Evolutionary conservation across 2,113 vertebrate species (phyloP).

Genomic region (Platysternon megacephalum): DNA sequence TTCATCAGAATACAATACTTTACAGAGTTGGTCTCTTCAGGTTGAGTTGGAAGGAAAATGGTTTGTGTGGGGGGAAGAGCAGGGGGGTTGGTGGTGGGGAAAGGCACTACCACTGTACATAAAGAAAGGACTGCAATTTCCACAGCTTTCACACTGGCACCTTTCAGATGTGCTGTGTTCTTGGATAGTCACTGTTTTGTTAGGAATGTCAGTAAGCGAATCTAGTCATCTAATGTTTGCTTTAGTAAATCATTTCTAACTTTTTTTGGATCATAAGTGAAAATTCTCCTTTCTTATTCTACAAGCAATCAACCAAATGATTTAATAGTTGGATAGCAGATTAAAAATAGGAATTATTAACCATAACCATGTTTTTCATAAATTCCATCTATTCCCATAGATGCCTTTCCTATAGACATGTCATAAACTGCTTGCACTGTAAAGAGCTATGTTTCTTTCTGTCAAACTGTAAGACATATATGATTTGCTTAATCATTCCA

Average conservation of each 20-base stretch:
- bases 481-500: not conserved
- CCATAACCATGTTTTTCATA: not conserved
- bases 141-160: not conserved
- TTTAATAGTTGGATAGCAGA: not conserved
- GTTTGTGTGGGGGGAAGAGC: not conserved
- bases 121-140: not conserved
- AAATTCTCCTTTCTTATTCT: not conserved
- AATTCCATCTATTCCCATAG: not conserved
- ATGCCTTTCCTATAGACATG: accelerated
- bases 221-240: not conserved
- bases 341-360: not conserved
- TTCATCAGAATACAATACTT: not conserved
- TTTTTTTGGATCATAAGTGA: not conserved
- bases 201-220: not conserved
- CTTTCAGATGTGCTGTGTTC: not conserved
- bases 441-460: not conserved
- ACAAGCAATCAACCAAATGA: accelerated
- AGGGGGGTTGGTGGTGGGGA: not conserved
- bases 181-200: not conserved
- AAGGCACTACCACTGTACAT: not conserved
- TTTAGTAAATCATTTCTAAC: not conserved
- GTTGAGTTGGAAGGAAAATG: not conserved
- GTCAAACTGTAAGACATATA: accelerated
- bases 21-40: not conserved
- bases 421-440: not conserved